Evolutionary conservation across 2,888 invertebrate species (phyloP).

Genomic region (Thymelicus sylvestris): DNA sequence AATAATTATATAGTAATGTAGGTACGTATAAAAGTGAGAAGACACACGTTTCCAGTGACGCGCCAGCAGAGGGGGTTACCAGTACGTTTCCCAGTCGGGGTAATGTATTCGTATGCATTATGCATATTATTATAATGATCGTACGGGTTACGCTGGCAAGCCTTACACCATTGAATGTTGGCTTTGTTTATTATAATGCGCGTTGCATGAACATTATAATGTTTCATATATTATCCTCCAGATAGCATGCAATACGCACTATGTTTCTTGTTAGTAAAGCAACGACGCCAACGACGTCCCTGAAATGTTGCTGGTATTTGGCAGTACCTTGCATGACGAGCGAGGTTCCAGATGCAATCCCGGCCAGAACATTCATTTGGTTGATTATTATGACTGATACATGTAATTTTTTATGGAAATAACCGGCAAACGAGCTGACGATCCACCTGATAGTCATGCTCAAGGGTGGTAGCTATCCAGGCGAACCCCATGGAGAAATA

Average conservation of each 20-base stretch:
- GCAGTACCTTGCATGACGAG: too few species aligned
- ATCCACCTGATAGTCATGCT: too few species aligned
- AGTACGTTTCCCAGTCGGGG: conserved; percentile 31
- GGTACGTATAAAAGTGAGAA: background rate
- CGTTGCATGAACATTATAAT: conserved; percentile 29
- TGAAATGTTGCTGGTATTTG: too few species aligned
- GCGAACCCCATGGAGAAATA: too few species aligned
- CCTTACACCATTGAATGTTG: conserved; percentile 33
- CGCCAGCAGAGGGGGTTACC: conserved; percentile 13
- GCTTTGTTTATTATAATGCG: conserved; percentile 30
- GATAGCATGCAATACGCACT: background rate
- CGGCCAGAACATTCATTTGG: too few species aligned
- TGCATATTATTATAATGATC: conserved; percentile 37
- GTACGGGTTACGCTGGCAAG: conserved; percentile 33
- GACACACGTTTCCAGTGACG: conserved; percentile 2
- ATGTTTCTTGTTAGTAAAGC: background rate
- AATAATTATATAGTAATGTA: too few species aligned
- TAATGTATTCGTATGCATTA: conserved; percentile 36
- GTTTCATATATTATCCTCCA: conserved; percentile 23
- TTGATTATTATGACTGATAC: too few species aligned
- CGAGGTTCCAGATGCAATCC: too few species aligned
- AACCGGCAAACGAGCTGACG: too few species aligned
- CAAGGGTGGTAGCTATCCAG: too few species aligned
- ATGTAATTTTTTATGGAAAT: too few species aligned
- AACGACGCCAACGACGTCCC: too few species aligned